Evolutionary conservation across 2,797 vertebrate species (phyloP).

Genomic region (Melanotaenia nigrans): DNA sequence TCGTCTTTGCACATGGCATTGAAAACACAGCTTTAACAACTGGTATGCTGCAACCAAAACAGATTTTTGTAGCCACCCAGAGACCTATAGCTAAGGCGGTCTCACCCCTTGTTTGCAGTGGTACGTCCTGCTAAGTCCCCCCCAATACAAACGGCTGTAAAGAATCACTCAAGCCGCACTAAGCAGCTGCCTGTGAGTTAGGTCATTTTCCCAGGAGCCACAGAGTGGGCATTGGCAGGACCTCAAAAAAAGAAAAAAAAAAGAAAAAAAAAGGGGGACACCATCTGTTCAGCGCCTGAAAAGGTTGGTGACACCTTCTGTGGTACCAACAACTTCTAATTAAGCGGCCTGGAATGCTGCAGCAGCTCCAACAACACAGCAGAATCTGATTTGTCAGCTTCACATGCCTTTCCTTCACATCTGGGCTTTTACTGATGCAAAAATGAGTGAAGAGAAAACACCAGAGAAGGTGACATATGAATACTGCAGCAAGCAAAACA

Average conservation of each 20-base stretch:
- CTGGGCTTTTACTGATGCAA: constrained; percentile 56
- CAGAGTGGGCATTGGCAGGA: constrained; percentile 97
- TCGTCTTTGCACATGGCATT: constrained; percentile 34
- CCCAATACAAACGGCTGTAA: constrained; percentile 94
- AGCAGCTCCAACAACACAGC: constrained; percentile 86
- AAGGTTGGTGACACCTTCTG: constrained; percentile 99
- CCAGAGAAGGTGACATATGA: constrained; percentile 30
- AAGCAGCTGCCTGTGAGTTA: constrained; percentile 98
- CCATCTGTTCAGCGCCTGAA: constrained; percentile 97
- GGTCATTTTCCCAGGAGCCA: constrained; percentile 99
- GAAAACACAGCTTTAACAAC: constrained; percentile 62
- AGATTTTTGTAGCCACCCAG: constrained; percentile 50
- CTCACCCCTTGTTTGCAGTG: constrained; percentile 81
- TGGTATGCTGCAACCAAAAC: constrained; percentile 50
- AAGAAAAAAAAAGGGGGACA: constrained; percentile 83
- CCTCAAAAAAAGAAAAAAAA: constrained; percentile 83
- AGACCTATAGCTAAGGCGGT: constrained; percentile 29
- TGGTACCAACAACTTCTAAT: constrained; percentile 98
- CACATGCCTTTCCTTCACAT: constrained; percentile 62
- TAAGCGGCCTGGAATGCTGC: constrained; percentile 94
- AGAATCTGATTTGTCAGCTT: constrained; percentile 39
- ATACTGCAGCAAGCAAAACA: constrained; percentile 10
- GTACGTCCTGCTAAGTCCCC: constrained; percentile 89
- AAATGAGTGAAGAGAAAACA: constrained; percentile 38
- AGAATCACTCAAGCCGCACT: constrained; percentile 99